Evolutionary conservation across 2,888 invertebrate species (phyloP), one percentile per base, ranked within the genome.

Genomic region (Biston betularia): DNA sequence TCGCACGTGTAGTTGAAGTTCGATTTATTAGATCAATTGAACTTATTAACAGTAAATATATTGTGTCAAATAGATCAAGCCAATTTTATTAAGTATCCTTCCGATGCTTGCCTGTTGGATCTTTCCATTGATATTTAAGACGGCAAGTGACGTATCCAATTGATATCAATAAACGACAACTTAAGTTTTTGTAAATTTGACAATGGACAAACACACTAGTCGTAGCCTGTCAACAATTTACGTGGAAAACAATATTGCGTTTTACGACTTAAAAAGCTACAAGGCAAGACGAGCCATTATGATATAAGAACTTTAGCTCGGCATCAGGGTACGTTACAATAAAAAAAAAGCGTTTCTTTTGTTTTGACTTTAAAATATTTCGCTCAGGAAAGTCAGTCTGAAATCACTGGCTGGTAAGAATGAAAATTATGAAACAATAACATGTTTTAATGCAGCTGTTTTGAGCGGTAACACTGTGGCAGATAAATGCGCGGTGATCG

Each of bases 381-480:
- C 40, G 10, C 42, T 33, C 42, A 44, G 33, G n/a, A 6, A 50
- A 5, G 11, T 52, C 8, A 15, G 15, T 11, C 4, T 12, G 8
- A 35, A 38, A 57, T n/a, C n/a, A 57, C 35, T 42, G 42, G 58
- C 40, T 10, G 35, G 42, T 34, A 49, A 52, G 35, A 68, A 42
- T 10, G 42, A 50, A 49, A 60, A 62, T 48, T 63, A 49, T 33
- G 62, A 50, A 63, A 65, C 70, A 70, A 68, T 68, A 61, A 65
- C 60, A 60, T 56, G 50, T 52, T 67, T 62, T 46, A 52, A 63
- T 68, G 59, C 62, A 59, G 62, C 55, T 71, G 71, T 70, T 73
- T 71, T 68, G 69, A 70, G 68, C 66, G 55, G 50, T 54, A 54
- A 69, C 68, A 66, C 50, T 86, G 83, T 85, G 83, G 83, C 59